Conservation (phyloP, 2,113 vertebrate genomes). For the Phodopus roborovskii region DNA sequence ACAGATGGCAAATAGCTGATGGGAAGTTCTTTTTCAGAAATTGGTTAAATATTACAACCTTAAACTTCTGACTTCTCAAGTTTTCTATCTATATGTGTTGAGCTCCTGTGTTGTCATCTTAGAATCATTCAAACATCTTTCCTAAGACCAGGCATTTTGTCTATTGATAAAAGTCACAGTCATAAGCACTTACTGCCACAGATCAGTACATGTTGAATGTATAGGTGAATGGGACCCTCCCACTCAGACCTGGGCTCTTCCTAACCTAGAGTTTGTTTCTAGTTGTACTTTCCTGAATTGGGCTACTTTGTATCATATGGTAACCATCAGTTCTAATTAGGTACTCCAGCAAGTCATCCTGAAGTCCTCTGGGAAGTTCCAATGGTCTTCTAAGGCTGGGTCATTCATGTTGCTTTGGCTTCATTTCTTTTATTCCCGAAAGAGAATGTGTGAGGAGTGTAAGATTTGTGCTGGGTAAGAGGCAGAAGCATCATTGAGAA, state of each 20-base stretch:
- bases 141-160: not conserved
- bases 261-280: not conserved
- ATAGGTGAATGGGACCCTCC: not conserved
- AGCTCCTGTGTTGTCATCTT: not conserved
- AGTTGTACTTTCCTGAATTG: conserved; percentile 5
- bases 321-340: not conserved
- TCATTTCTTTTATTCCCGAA: not conserved
- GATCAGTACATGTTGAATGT: not conserved
- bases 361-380: conserved; percentile 33
- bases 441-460: not conserved
- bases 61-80: conserved; percentile 17
- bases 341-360: not conserved
- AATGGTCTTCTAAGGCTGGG: conserved; percentile 13
- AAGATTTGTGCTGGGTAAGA: not conserved
- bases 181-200: not conserved
- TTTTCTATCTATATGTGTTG: not conserved
- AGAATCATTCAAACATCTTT: not conserved
- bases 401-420: not conserved
- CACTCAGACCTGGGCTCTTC: not conserved
- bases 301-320: not conserved
- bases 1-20: not conserved
- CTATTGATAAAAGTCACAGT: not conserved
- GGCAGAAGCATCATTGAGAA: not conserved
- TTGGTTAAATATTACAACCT: conserved; percentile 1
- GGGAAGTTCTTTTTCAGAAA: not conserved